A percentile compares a stretch with the other conserved stretches of the same genome.
Conservation (phyloP, 2,797 vertebrate genomes). For the Tapirus indicus region DNA sequence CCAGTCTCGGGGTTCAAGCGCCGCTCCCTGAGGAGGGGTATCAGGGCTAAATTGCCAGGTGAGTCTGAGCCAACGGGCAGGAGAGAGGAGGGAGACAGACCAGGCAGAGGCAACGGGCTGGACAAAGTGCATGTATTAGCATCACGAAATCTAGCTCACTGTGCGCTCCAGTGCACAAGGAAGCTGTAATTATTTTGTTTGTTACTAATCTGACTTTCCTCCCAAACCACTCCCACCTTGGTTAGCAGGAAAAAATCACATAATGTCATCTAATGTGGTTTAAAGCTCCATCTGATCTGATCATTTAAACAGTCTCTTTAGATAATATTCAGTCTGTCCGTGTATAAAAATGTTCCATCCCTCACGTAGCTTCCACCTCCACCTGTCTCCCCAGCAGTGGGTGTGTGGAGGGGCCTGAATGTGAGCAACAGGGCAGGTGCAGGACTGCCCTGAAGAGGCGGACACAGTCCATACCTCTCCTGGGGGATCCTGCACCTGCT, state of each 20-base stretch:
- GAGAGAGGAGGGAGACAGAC: neutral
- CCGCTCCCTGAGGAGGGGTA: neutral
- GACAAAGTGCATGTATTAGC: neutral
- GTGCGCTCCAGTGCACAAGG: neutral
- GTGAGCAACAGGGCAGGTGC: neutral
- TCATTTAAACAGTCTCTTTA: neutral
- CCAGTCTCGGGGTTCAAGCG: neutral
- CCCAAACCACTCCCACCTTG: neutral
- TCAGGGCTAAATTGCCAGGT: neutral
- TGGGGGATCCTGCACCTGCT: neutral
- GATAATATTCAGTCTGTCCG: neutral
- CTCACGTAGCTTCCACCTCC: neutral
- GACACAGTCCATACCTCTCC: neutral
- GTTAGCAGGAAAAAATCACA: neutral
- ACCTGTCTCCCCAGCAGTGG: neutral
- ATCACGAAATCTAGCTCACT: neutral
- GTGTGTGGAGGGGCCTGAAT: too few relatives aligned
- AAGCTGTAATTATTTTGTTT: conserved; percentile 4
- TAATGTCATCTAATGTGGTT: neutral
- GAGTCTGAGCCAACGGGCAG: neutral
- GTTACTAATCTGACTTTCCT: conserved; percentile 53
- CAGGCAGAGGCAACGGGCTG: neutral
- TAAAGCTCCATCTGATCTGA: neutral
- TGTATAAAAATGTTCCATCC: neutral
- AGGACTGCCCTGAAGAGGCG: neutral